Evolutionary conservation across 2,797 vertebrate genomes (phyloP), one percentile per base, ranked within the genome.

Genomic region (Enteromius viviparus): DNA sequence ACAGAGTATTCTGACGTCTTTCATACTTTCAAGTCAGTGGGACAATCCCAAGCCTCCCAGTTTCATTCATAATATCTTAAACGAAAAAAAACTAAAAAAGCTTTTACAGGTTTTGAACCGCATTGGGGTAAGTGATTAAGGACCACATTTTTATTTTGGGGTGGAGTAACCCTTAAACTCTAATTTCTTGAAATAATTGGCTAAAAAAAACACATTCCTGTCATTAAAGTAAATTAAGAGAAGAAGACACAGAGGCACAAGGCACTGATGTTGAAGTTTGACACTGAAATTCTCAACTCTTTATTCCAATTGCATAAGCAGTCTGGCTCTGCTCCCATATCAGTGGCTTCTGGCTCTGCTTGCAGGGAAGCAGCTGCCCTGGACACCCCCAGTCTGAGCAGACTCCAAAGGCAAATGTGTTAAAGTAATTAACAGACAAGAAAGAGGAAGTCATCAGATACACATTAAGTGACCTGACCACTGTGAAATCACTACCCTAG

Each of bases 391-490:
- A 78, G 82, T 70, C 70, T 53, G 78, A 84, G 88, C 86, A 76
- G 86, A 88, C 85, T 81, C 71, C 80, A 74, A 72, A 42, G 42
- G 70, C 71, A 90, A 94, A 95, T 93, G 92, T 95, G 95, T 89
- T 93, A 92, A 95, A 95, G 92, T 92, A 92, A 94, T 95, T 94
- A 94, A 83, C 87, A 84, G 71, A 85, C 79, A 90, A 91, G 91
- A 92, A 93, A 90, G 91, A 93, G 94, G 94, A 95, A 95, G 94
- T 91, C 91, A 94, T 95, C 94, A 91, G 91, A 92, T 90, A 90
- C 92, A 92, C 92, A 93, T 93, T 89, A 92, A 92, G 90, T 89
- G 86, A 92, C 93, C 93, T 92, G 91, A 93, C 92, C 90, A 90
- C 93, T 93, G 85, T 94, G 94, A 95, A 95, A 95, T 94, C 74